Evolutionary conservation across 2,113 vertebrate species (phyloP).

Genomic region (Channa argus): DNA sequence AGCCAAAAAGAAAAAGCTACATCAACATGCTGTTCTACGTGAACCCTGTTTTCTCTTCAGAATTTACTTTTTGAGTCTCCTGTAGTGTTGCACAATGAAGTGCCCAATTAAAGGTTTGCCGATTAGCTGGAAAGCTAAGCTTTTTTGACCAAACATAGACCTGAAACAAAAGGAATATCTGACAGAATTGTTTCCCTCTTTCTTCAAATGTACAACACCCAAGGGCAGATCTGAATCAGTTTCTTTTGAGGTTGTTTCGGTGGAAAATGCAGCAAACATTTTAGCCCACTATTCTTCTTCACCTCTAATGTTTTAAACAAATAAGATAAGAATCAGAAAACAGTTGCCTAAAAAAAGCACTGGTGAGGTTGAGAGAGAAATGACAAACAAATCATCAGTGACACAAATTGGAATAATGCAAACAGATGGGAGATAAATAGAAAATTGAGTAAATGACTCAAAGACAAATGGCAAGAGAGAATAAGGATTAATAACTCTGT

Average conservation of each 20-base stretch:
- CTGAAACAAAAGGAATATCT: background rate
- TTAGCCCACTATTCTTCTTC: background rate
- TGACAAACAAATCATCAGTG: constrained; percentile 6
- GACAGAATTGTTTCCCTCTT: background rate
- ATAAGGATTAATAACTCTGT: constrained; percentile 25
- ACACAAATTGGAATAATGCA: constrained; percentile 26
- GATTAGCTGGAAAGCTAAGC: background rate
- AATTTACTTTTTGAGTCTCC: constrained; percentile 21
- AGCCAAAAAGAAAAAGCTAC: constrained; percentile 10
- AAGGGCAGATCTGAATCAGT: background rate
- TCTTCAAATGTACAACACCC: background rate
- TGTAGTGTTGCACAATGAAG: constrained; percentile 26
- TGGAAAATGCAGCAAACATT: background rate
- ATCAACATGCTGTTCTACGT: constrained; percentile 18
- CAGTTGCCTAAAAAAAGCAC: background rate
- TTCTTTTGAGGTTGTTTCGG: background rate
- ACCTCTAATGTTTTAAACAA: background rate
- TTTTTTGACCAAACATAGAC: background rate
- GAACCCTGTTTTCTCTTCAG: constrained; percentile 8
- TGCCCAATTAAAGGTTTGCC: constrained; percentile 4
- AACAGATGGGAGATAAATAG: constrained; percentile 15
- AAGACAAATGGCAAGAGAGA: constrained; percentile 23
- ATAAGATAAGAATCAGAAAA: constrained; percentile 18
- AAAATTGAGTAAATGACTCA: constrained; percentile 29
- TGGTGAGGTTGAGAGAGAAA: background rate